Evolutionary conservation across 2,797 vertebrate species (phyloP).

Genomic region (Pangasius larnaudii): DNA sequence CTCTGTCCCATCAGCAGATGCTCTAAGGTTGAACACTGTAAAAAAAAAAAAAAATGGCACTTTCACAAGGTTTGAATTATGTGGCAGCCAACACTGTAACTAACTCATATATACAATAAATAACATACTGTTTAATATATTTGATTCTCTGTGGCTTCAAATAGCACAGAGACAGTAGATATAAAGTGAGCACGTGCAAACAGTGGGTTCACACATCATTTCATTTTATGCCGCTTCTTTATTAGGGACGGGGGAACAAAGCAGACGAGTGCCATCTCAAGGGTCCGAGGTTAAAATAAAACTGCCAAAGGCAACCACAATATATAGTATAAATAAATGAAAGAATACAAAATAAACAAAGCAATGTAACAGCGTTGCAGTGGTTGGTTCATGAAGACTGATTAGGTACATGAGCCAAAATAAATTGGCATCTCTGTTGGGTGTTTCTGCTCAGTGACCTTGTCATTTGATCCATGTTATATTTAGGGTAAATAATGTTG

Average conservation of each 20-base stretch:
- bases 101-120: constrained; percentile 4
- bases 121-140: not conserved
- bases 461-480: not conserved
- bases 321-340: not conserved
- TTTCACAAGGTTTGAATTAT: not conserved
- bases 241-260: not conserved
- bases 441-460: not conserved
- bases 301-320: not conserved
- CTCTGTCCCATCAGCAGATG: not conserved
- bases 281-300: constrained; percentile 11
- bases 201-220: constrained; percentile 5
- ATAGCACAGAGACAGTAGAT: not conserved
- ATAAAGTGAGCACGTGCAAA: not conserved
- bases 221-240: constrained; percentile 20
- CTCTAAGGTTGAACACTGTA: not conserved
- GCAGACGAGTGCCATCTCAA: constrained; percentile 1
- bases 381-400: not conserved
- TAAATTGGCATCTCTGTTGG: not conserved
- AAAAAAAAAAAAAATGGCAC: not conserved
- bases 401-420: not conserved
- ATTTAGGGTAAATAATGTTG: constrained; percentile 13
- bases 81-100: not conserved
- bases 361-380: not conserved
- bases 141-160: constrained; percentile 9
- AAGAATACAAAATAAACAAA: not conserved